These are phyloP conservation scores for Pomacea canaliculata DNA, from an alignment of 2,888 invertebrate genomes.

Conservation along the genomic window DNA sequence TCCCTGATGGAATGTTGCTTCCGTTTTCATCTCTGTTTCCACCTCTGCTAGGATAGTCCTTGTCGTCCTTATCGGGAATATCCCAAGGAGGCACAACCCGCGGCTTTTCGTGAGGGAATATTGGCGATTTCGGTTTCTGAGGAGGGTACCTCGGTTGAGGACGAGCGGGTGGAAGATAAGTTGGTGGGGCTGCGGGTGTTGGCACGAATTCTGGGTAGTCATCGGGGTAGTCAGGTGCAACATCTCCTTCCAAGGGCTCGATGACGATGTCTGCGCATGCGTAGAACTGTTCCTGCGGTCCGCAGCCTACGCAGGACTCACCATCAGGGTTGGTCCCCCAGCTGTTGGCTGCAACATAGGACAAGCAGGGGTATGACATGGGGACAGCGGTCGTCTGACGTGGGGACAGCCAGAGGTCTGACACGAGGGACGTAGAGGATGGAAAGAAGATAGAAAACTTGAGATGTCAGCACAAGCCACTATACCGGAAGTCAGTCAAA, in stretches of 20 bases:
- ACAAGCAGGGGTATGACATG: too few species aligned
- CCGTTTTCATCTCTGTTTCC: background rate
- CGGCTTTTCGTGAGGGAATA: background rate
- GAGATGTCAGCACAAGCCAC: too few species aligned
- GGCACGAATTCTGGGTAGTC: background rate
- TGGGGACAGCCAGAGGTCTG: background rate
- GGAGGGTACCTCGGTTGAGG: background rate
- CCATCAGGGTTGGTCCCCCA: constrained; percentile 43
- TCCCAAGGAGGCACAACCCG: background rate
- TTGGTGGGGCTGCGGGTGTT: background rate
- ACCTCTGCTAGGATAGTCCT: background rate
- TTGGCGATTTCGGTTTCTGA: background rate
- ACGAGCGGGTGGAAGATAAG: background rate
- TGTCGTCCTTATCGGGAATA: background rate
- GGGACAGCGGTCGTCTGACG: too few species aligned
- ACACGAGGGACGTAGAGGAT: too few species aligned
- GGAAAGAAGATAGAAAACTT: too few species aligned
- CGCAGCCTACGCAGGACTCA: constrained; percentile 42
- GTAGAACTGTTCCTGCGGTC: constrained; percentile 44
- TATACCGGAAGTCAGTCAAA: too few species aligned
- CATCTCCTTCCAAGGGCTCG: constrained; percentile 7
- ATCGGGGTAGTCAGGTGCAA: background rate
- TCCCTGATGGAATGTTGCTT: background rate
- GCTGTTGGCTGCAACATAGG: constrained; percentile 37
- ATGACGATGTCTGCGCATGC: constrained; percentile 43